Base-by-base conservation (phyloP, 2,113 vertebrate genomes). In the Gymnarchus niloticus region DNA sequence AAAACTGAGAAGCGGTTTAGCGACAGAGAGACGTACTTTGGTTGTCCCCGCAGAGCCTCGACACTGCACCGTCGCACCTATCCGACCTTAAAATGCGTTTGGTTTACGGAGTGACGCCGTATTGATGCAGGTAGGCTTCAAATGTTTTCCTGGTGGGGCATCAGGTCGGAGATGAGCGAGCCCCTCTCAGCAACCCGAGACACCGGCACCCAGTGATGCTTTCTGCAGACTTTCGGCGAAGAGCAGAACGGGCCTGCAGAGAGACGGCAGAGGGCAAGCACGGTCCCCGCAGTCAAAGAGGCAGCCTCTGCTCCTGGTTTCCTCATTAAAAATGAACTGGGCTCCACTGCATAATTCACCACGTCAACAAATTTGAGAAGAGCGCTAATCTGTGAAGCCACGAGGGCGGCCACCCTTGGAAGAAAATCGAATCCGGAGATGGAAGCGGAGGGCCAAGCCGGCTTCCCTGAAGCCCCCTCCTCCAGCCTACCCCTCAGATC, bases 261-360 rank as follows among this genome's bases (percentile, higher is more conserved):
- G 1, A 33, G 65, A 28, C 65, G 33, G 6, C 65, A 41, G 4
- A 41, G 65, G 65, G 65, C 65, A 10, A 41, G 65, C 65, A 10
- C 33, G 65, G 28, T 73, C 52, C 52, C 9, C 52, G 12, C 52
- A 54, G 51, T 9, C 14, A 52, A 6, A 52, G 52, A 54, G 10
- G 19, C 52, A 54, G 52, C 12, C 19, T 33, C 65, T 73, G 33
- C 65, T 73, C 65, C 65, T 73, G 65, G 33, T 73, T 73, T 41
- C 28, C 65, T 37, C 65, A 73, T 73, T 73, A 73, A 73, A 73
- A 73, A 73, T 73, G 65, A 73, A 73, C 65, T 5, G 41, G 65
- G 7, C 65, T 41, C 33, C 65, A 37, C 65, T 73, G 1, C 65
- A 73, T 73, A 73, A 73, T 73, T 73, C 41, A 73, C 65, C 14